phyloP scores from a whole-genome alignment of 1,140 invertebrate species.

The Cotesia glomerata region DNA sequence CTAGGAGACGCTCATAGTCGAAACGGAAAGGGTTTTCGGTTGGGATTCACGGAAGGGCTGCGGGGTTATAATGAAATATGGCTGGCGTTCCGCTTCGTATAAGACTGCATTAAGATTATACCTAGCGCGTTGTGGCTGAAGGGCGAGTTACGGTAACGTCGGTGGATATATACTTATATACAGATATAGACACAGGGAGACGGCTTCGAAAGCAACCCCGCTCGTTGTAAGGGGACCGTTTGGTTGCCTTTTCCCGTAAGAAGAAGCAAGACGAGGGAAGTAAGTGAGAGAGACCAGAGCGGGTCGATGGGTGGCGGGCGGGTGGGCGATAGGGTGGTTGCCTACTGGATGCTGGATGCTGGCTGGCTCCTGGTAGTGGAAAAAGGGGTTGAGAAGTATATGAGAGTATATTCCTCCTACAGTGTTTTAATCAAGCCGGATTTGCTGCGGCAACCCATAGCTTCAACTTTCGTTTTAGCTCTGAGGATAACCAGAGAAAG shows the following conservation, averaged over 20 bases:
- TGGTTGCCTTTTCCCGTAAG: constrained; percentile 36
- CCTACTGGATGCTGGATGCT: constrained; percentile 15
- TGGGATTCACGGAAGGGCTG: constrained; percentile 52
- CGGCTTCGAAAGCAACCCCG: neutral
- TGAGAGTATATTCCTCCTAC: constrained; percentile 54
- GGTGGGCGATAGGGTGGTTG: neutral
- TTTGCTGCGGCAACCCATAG: constrained; percentile 62
- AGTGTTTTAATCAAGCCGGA: constrained; percentile 64
- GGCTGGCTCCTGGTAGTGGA: constrained; percentile 24
- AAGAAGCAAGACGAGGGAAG: constrained; percentile 32
- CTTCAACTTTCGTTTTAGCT: constrained; percentile 63
- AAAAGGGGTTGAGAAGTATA: constrained; percentile 41
- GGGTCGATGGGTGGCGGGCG: constrained; percentile 34
- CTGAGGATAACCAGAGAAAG: constrained; percentile 16
- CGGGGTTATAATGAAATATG: constrained; percentile 65
- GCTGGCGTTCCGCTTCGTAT: constrained; percentile 59
- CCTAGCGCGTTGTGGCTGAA: constrained; percentile 53
- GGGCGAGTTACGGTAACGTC: constrained; percentile 48
- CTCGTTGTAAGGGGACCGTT: constrained; percentile 9
- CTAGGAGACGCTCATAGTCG: constrained; percentile 38
- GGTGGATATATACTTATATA: constrained; percentile 28
- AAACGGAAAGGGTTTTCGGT: constrained; percentile 57
- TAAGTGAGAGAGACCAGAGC: constrained; percentile 38
- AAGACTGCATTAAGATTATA: constrained; percentile 66
- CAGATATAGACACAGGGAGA: neutral